Conservation (phyloP, 1,140 invertebrate genomes). For the Marisa cornuarietis region DNA sequence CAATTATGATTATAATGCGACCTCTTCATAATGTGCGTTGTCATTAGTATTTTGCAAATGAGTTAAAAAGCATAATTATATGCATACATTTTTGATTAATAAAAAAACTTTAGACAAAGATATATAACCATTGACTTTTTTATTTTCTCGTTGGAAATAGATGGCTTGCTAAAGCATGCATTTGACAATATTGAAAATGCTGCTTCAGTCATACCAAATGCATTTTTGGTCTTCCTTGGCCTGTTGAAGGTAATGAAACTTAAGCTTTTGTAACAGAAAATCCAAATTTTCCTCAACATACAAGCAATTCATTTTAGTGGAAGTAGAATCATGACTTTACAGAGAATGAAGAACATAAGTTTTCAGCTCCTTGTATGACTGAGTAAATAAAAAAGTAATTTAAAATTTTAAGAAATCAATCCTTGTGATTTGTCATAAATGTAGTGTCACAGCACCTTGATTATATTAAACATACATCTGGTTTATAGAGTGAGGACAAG, state of each 20-base stretch:
- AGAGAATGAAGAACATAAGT: too few relatives aligned
- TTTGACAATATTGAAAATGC: slow-evolving; percentile 68
- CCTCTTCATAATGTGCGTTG: too few relatives aligned
- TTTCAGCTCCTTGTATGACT: too few relatives aligned
- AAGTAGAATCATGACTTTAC: too few relatives aligned
- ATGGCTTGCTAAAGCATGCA: slow-evolving; percentile 73
- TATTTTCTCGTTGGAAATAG: slow-evolving; percentile 35
- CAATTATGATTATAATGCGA: too few relatives aligned
- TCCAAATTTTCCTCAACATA: too few relatives aligned
- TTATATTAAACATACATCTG: not conserved
- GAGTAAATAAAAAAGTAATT: too few relatives aligned
- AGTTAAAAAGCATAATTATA: not conserved
- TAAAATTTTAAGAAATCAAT: too few relatives aligned
- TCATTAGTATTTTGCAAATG: too few relatives aligned
- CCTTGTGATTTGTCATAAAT: not conserved
- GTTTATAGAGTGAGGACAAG: slow-evolving; percentile 61
- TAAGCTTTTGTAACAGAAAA: not conserved
- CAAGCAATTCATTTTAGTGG: too few relatives aligned
- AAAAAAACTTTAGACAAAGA: not conserved
- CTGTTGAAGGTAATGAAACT: slow-evolving; percentile 73
- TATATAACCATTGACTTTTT: not conserved
- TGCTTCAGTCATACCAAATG: slow-evolving; percentile 72
- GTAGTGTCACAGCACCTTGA: not conserved
- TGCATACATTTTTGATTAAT: not conserved
- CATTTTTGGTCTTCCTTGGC: slow-evolving; percentile 75